These are phyloP conservation scores for Uromys caudimaculatus DNA, from an alignment of 2,797 vertebrate species.

Conservation along the genomic window DNA sequence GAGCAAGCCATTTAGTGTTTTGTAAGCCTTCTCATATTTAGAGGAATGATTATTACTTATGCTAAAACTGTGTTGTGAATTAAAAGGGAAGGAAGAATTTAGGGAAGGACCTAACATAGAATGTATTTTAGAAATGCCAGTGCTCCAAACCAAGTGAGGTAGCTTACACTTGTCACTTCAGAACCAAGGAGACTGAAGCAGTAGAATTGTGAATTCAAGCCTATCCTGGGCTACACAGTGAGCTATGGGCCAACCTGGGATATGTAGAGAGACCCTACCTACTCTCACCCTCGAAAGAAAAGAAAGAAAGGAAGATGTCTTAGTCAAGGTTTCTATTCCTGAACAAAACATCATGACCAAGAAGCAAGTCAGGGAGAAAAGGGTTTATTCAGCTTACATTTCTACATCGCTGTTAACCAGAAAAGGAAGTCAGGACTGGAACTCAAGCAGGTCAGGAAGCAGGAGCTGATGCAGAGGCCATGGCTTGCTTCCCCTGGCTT, in stretches of 20 bases:
- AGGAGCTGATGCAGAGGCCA: too few species aligned
- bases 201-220: not conserved
- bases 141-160: not conserved
- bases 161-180: not conserved
- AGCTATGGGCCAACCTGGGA: not conserved
- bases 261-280: not conserved
- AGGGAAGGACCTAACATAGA: not conserved
- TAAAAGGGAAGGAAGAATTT: not conserved
- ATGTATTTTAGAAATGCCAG: not conserved
- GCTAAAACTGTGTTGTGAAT: not conserved
- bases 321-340: too few species aligned
- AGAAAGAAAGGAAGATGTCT: not conserved
- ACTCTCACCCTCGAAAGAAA: not conserved
- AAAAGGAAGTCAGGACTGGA: too few species aligned
- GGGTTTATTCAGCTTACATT: too few species aligned
- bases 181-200: not conserved
- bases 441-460: too few species aligned
- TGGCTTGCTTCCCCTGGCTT: too few species aligned
- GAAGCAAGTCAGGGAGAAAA: too few species aligned
- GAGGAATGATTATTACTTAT: not conserved
- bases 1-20: not conserved
- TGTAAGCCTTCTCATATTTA: not conserved
- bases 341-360: too few species aligned
- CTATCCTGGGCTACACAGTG: not conserved
- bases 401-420: too few species aligned